These are phyloP conservation scores for Mastacembelus armatus DNA, from an alignment of 2,797 vertebrate genomes.

Conservation along the genomic window DNA sequence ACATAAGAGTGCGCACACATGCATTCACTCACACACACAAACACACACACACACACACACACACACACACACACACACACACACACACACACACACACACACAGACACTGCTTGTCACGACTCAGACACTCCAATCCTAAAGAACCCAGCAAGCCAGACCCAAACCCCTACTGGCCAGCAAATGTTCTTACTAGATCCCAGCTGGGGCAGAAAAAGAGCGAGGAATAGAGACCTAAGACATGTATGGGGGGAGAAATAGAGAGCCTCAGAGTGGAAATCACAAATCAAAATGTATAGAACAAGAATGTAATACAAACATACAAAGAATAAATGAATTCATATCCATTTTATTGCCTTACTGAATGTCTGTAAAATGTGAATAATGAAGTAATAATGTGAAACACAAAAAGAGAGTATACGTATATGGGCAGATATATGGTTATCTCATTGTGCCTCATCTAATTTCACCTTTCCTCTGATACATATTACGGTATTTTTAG, in stretches of 20 bases:
- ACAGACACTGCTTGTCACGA: constrained; percentile 66
- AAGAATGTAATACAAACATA: neutral
- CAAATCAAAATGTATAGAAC: neutral
- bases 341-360: neutral
- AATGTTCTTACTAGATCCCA: constrained; percentile 66
- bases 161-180: constrained; percentile 68
- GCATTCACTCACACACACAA: no score
- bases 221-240: constrained; percentile 7
- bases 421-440: neutral
- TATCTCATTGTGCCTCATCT: neutral
- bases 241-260: neutral
- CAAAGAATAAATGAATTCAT: no score
- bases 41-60: no score
- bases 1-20: no score
- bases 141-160: constrained; percentile 65
- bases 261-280: neutral
- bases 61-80: no score
- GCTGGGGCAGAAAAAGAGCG: constrained; percentile 38
- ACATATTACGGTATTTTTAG: neutral
- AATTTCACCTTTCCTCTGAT: neutral
- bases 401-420: neutral
- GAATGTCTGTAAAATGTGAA: neutral
- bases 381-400: constrained; percentile 3
- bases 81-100: constrained; percentile 13
- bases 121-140: constrained; percentile 52